Evolutionary conservation across 2,797 vertebrate genomes (phyloP).

Genomic region (Mallotus villosus): DNA sequence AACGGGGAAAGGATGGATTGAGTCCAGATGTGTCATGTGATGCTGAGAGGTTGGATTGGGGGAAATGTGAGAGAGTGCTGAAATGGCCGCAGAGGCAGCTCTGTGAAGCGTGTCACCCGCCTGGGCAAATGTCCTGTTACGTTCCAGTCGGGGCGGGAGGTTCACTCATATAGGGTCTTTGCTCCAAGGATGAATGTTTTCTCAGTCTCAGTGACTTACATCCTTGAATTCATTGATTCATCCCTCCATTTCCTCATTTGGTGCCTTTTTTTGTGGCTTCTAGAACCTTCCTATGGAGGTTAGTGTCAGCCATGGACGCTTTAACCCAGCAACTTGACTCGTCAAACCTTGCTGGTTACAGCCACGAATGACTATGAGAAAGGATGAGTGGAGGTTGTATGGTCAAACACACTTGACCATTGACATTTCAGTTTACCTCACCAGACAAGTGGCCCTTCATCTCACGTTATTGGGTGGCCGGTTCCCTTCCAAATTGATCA

Average conservation of each 20-base stretch:
- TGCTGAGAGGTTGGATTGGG: neutral
- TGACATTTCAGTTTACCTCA: neutral
- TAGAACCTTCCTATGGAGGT: too few relatives aligned
- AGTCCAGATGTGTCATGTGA: constrained; percentile 11
- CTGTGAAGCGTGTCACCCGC: neutral
- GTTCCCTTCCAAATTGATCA: neutral
- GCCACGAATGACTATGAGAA: neutral
- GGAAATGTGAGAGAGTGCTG: neutral
- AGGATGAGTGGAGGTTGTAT: neutral
- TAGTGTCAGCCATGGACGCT: neutral
- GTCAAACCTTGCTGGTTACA: neutral
- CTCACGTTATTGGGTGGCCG: neutral
- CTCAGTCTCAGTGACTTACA: neutral
- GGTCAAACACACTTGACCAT: neutral
- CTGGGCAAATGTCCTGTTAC: neutral
- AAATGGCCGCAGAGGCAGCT: neutral
- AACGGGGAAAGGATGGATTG: neutral
- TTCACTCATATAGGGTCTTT: neutral
- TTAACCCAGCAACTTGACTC: neutral
- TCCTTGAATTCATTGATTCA: neutral
- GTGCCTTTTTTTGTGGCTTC: neutral
- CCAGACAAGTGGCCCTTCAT: neutral
- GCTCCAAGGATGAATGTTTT: neutral
- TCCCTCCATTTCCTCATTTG: neutral
- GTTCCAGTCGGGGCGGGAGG: neutral